These are phyloP conservation scores for Laticauda laticaudata DNA, from an alignment of 2,113 vertebrate genomes.

Conservation along the genomic window DNA sequence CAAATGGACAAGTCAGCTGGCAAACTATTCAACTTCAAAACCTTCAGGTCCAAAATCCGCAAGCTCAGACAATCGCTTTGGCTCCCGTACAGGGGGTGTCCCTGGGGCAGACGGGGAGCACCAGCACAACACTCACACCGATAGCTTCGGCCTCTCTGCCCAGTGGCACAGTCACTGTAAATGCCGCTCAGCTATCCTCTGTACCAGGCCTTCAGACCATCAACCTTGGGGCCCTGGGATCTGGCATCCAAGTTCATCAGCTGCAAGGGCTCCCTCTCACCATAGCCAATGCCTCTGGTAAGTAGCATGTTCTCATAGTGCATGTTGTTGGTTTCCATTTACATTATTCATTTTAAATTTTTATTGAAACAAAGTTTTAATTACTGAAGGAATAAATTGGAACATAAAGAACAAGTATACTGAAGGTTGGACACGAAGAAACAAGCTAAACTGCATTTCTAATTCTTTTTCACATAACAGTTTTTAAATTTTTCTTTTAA, in stretches of 20 bases:
- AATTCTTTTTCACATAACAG: background rate
- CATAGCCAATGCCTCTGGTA: constrained; percentile 84
- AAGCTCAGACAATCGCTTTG: constrained; percentile 90
- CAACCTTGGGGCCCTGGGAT: constrained; percentile 89
- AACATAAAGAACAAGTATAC: background rate
- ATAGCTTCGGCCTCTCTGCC: constrained; percentile 75
- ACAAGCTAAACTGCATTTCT: background rate
- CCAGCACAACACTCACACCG: constrained; percentile 74
- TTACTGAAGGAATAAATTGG: background rate
- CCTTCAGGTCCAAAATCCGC: constrained; percentile 81
- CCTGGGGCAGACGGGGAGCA: constrained; percentile 79
- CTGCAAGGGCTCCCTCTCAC: constrained; percentile 87
- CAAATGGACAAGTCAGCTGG: constrained; percentile 96
- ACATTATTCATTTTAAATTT: background rate
- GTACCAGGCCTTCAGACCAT: constrained; percentile 90
- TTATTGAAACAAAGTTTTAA: background rate
- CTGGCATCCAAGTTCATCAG: constrained; percentile 93
- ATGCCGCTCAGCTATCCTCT: constrained; percentile 88
- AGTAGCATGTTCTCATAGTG: constrained; percentile 40
- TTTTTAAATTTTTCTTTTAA: background rate
- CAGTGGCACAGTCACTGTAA: constrained; percentile 79
- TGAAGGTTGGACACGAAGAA: background rate
- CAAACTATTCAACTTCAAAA: constrained; percentile 96
- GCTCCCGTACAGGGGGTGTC: constrained; percentile 87
- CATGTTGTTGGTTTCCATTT: background rate